Evolutionary conservation across 2,888 invertebrate species (phyloP).

Genomic region (Caenorhabditis sp.): DNA sequence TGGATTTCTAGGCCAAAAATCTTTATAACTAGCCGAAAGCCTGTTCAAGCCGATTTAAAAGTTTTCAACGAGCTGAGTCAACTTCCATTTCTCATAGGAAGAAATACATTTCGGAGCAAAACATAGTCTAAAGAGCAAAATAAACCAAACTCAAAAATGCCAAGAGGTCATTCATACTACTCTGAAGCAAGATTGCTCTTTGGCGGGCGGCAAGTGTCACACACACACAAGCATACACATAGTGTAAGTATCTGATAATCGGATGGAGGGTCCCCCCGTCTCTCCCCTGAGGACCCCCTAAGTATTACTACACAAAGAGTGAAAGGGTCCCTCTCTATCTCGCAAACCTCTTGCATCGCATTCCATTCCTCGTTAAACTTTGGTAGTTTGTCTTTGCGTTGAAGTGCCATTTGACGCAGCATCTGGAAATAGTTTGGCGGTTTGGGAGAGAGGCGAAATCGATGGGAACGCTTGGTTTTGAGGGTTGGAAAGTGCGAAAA

Average conservation of each 20-base stretch:
- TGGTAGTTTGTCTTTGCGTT: conserved; percentile 57
- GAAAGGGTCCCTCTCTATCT: background rate
- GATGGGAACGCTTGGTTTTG: background rate
- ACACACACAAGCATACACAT: conserved; percentile 2
- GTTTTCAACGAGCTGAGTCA: no score
- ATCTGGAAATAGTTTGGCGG: conserved; percentile 61
- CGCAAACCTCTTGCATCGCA: conserved; percentile 52
- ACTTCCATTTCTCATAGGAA: no score
- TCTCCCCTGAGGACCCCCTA: background rate
- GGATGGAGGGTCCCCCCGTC: conserved; percentile 16
- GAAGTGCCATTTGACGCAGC: conserved; percentile 61
- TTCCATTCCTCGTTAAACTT: conserved; percentile 66
- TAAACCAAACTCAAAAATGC: background rate
- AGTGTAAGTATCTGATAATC: conserved; percentile 57
- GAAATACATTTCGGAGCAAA: no score
- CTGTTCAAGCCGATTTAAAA: background rate
- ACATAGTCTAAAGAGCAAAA: background rate
- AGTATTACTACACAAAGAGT: conserved; percentile 28
- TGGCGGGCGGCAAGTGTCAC: conserved; percentile 19
- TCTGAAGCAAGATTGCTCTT: no score
- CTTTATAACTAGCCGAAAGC: background rate
- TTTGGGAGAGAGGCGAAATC: background rate
- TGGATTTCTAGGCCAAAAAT: background rate
- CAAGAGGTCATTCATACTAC: conserved; percentile 5
- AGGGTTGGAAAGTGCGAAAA: background rate